Base-by-base conservation (phyloP, 2,113 vertebrate genomes). In the Misgurnus anguillicaudatus region DNA sequence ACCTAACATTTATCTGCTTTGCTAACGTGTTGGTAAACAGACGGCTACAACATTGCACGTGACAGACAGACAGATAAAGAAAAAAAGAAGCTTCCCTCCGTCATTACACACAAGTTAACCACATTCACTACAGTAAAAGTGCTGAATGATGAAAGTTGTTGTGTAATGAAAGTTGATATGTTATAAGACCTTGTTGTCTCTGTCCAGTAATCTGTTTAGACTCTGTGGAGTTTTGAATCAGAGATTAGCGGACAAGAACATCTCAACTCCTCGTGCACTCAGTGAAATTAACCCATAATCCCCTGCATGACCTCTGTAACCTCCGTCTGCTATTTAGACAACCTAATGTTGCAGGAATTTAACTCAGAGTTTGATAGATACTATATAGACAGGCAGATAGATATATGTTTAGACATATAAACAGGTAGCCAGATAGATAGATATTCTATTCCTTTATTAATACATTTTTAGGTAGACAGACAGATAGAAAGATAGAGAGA, bases 251-350 rank as follows among this genome's bases (percentile, higher is more conserved):
- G 47, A 13, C 31, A 77, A 69, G 72, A 69, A 76, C 31, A 67
- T 74, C 48, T 70, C 73, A 68, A 64, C 38, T 77, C 21, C 16
- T 48, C 57, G 51, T 39, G 47, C 57, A 58, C 77, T 71, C 45
- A 61, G 48, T 84, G 61, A 81, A 83, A 87, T 85, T 80, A 84
- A 87, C 80, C 77, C 76, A 24, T 90, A 89, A 90, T 91, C 88
- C 88, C 65, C 42, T 81, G 60, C 4, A 6, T 84, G 83, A 88
- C 78, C 84, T 86, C 39, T 85, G n/a, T 21, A 14, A 57, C 53
- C 53, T 57, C 57, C 24, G 79, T 38, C 47, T 77, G 76, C 62
- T n/a, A 11, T 48, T 61, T 41, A 24, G 58, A 42, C 3, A 42
- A 60, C 58, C 24, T 31, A 31, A n/a, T 17, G 42, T 31, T 21